Base-by-base conservation (phyloP, 1,140 invertebrate genomes). In the Gryllus bimaculatus region DNA sequence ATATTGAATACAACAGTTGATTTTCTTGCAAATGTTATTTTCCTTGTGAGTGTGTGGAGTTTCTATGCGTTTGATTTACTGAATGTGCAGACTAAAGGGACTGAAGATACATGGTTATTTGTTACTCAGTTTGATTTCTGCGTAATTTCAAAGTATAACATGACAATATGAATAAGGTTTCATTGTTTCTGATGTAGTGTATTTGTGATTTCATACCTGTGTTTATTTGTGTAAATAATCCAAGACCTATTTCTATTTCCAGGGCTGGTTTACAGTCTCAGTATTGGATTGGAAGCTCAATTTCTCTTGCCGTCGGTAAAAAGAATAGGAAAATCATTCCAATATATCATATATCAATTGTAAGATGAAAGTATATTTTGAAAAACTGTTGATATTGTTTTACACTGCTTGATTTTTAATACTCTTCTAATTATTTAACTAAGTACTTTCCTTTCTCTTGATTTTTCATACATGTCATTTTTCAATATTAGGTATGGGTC, bases 211-310 rank as follows among this genome's bases (percentile, higher is more conserved):
- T 39, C 47, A 47, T 39, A 76, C 75, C 47, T 76, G 48, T 77
- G 47, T 79, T 76, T 49, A 79, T 79, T 76, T 79, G 74, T 79
- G 79, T 75, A 75, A 48, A 47, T 79, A 79, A 79, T 77, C 79
- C 48, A 73, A 26, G 13, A 26, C 79, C 49, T 84, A 82, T 84
- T 84, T 84, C 82, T 84, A 82, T 83, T 84, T 84, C 81, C 83
- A 84, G 83, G 83, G 81, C 83, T 84, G 83, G 82, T 84, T 83
- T 78, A 78, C 66, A 78, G 73, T 73, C 66, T 78, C 74, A 66
- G 66, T 49, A 74, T 78, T 73, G 48, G 78, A 49, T 73, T 78
- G 78, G 73, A 78, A 74, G 54, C 66, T 74, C 73, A 66, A 78
- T 49, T 49, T 78, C 78, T 78, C 47, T 78, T 78, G 49, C 66